Evolutionary conservation across 2,888 invertebrate genomes (phyloP), one percentile per base, ranked within the genome.

Genomic region (Phoenoteleia sp.): DNA sequence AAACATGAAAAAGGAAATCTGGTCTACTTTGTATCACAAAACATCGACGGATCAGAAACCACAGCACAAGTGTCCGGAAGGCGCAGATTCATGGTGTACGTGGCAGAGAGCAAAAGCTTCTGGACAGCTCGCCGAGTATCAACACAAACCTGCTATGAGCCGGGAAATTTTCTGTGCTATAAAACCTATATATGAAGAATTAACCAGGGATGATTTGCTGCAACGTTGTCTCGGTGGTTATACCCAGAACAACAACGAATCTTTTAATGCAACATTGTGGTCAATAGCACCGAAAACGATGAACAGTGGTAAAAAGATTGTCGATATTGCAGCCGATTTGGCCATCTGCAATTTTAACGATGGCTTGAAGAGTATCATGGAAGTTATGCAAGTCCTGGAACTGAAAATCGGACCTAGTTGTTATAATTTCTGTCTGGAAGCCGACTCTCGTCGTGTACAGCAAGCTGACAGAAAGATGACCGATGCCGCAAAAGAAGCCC

Each of bases 11-110:
- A 79, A 27, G 11, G 82, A 58, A 13, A 87, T 89, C 21, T 87
- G 72, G 71, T 87, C 86, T n/a, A 89, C 86, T 67, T 49, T 47
- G 7, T 69, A 75, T 45, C 87, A 87, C 58, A 84, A 86, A 42
- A 62, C 77, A 23, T 86, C 86, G 1, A 81, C 82, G 3, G 74
- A 87, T 19, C 69, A 81, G 7, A 69, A 86, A 6, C 85, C 86
- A 4, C 84, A 79, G 64, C 87, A 88, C 3, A 45, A 71, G 25
- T 71, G 71, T 21, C 56, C 71, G n/a, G 17, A 17, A 15, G 86
- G 82, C 23, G 69, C 17, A 13, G 66, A 84, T 15, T 84, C 77
- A 3, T 88, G 85, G 85, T 86, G 86, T 52, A 56, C 82, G 33
- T 88, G 82, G 85, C 85, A 86, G 33, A 60, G 33, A 25, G 82